phyloP scores from a whole-genome alignment of 2,113 vertebrate species.

The Brachypteracias leptosomus region DNA sequence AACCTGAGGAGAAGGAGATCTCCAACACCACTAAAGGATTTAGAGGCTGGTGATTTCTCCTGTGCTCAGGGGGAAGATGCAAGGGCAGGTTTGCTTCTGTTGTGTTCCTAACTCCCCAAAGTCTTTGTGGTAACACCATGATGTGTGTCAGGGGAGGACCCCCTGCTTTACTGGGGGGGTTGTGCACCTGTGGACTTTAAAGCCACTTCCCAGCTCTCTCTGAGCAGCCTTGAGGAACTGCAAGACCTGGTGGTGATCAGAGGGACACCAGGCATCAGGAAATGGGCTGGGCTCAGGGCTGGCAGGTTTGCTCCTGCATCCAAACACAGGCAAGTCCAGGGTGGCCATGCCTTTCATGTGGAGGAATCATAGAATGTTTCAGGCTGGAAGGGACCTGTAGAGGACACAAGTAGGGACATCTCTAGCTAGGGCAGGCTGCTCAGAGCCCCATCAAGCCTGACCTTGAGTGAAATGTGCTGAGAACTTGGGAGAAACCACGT shows the following conservation, averaged over 20 bases:
- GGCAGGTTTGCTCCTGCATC: background rate
- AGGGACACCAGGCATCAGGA: background rate
- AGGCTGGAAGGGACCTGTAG: too few species aligned
- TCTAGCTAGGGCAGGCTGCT: too few species aligned
- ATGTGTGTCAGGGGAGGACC: background rate
- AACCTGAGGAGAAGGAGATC: background rate
- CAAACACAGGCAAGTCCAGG: background rate
- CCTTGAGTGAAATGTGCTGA: too few species aligned
- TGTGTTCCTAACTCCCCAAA: background rate
- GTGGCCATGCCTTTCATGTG: background rate
- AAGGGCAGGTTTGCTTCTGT: background rate
- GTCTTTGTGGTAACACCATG: background rate
- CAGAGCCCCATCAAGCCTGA: too few species aligned
- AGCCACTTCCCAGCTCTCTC: background rate
- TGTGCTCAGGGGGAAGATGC: background rate
- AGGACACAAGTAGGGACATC: too few species aligned
- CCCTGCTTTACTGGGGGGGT: accelerated
- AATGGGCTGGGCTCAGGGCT: background rate
- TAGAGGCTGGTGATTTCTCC: background rate
- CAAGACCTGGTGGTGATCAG: background rate
- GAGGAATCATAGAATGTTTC: too few species aligned
- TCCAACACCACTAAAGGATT: background rate
- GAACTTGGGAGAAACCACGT: background rate
- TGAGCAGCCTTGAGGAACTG: background rate
- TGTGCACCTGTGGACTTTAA: background rate